phyloP scores from a whole-genome alignment of 2,888 invertebrate species.

The Argyra leucocephala region DNA sequence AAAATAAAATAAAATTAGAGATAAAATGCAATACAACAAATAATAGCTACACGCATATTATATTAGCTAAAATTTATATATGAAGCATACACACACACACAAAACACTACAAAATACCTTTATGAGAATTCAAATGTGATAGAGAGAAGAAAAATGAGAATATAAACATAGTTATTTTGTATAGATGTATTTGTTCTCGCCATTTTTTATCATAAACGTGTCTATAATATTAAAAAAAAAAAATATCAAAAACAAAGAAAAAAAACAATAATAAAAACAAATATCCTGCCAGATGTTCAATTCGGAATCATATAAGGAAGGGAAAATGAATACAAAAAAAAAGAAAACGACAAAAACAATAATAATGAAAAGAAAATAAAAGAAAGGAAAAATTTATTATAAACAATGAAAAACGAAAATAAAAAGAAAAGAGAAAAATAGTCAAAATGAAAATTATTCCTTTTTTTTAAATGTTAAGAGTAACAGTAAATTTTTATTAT shows the following conservation, averaged over 20 bases:
- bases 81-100: too few relatives aligned
- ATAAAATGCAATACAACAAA: neutral
- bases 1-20: neutral
- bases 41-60: too few relatives aligned
- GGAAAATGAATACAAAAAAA: neutral
- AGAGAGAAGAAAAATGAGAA: neutral
- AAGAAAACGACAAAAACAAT: too few relatives aligned
- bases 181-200: neutral
- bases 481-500: too few relatives aligned
- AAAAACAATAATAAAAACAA: too few relatives aligned
- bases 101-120: neutral
- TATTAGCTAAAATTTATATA: too few relatives aligned
- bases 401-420: neutral
- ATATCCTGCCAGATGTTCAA: neutral
- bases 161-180: neutral
- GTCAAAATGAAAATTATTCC: too few relatives aligned
- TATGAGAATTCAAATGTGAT: neutral
- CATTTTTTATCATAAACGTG: neutral
- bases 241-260: too few relatives aligned
- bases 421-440: neutral
- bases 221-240: too few relatives aligned
- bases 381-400: neutral
- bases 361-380: neutral
- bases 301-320: neutral
- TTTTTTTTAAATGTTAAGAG: too few relatives aligned